Percentiles rank a stretch among this genome's conserved stretches.
phyloP scores from a whole-genome alignment of 2,113 vertebrate species.

The Colossoma macropomum region DNA sequence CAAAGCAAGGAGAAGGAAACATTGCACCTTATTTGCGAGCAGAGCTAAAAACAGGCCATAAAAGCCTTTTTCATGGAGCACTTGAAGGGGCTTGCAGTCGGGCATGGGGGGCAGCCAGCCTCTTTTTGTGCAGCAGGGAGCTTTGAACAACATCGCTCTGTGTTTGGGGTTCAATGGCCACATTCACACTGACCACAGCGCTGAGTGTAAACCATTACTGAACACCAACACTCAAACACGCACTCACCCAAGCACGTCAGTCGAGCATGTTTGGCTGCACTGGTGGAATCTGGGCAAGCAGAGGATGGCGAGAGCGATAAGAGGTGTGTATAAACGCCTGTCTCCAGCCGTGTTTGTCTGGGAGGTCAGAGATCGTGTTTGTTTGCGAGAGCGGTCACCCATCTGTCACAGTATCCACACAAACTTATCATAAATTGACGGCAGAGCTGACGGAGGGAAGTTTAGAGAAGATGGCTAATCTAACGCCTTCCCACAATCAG shows the following conservation, averaged over 20 bases:
- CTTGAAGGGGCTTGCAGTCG: conserved; percentile 31
- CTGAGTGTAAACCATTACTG: conserved; percentile 24
- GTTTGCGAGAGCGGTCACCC: conserved; percentile 48
- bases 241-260: conserved; percentile 23
- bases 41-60: conserved; percentile 44
- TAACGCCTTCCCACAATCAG: conserved; percentile 27
- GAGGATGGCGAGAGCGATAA: conserved; percentile 37
- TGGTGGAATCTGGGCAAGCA: neutral
- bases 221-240: conserved; percentile 24
- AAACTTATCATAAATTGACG: neutral
- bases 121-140: conserved; percentile 30
- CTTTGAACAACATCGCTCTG: conserved; percentile 42
- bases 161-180: conserved; percentile 49
- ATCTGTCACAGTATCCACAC: conserved; percentile 22
- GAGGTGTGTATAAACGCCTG: conserved; percentile 37
- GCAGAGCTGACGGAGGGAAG: neutral
- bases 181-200: conserved; percentile 40
- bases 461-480: conserved; percentile 44
- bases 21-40: conserved; percentile 41
- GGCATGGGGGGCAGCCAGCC: conserved; percentile 4
- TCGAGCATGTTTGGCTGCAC: conserved; percentile 14
- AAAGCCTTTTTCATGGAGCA: conserved; percentile 41
- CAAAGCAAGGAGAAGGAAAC: conserved; percentile 34
- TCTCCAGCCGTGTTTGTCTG: conserved; percentile 43
- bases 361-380: conserved; percentile 57